Evolutionary conservation across 2,113 vertebrate species (phyloP), one percentile per base, ranked within the genome.

Genomic region (Nansenia antarctica): DNA sequence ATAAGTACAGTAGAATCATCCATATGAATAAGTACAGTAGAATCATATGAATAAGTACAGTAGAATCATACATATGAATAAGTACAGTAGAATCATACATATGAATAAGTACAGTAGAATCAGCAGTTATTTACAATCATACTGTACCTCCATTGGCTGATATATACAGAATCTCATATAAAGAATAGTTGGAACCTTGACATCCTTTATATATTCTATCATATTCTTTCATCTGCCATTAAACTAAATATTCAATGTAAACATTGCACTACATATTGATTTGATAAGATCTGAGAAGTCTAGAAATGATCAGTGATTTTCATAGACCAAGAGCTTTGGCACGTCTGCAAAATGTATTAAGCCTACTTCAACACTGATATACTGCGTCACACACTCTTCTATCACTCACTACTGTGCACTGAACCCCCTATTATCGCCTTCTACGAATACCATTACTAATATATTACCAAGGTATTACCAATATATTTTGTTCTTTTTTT

Each of bases 221-320:
- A 37, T 30, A 49, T 58, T 69, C 77, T 68, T 69, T 39, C 71
- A 72, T 65, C 70, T 64, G 72, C 76, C 64, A 73, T 76, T 27
- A 52, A 54, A 69, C 45, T 35, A 83, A 63, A 61, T 9, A 79
- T 70, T 80, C 60, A 60, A 87, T 88, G 88, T 89, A 89, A 90
- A 89, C 88, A 84, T 86, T 76, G 78, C 82, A 86, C 85, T 81
- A 87, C 84, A 60, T 78, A 64, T 24, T 47, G 82, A 72, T 68
- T 80, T 70, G 72, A 70, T 65, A 65, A 76, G 55, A 73, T 74
- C 70, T 65, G 62, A 65, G 79, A 87, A 86, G 81, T 78, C 86
- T 77, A 82, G 76, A 75, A 64, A 35, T 74, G 47, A 2, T 60
- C 49, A 59, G 69, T 18, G 9, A 34, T 26, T 20, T 32, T 67